Conservation (phyloP, 35 echinoderm and acorn worm genomes). For the Lytechinus variegatus region DNA sequence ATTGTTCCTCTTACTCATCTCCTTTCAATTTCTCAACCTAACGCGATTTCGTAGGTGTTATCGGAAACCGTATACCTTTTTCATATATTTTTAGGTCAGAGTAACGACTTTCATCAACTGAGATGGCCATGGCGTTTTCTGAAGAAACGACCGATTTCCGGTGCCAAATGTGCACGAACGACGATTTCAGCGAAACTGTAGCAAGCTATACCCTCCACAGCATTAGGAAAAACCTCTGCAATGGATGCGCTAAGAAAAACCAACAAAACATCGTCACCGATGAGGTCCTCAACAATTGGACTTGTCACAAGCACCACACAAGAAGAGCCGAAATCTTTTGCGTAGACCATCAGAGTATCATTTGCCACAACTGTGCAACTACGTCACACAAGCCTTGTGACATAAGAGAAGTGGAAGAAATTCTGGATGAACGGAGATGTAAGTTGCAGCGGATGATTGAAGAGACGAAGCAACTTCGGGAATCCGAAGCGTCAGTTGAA, state of each 20-base stretch:
- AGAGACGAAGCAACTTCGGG: background rate
- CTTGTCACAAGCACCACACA: background rate
- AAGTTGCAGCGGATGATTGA: background rate
- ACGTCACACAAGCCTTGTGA: background rate
- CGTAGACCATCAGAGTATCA: background rate
- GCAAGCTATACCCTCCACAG: background rate
- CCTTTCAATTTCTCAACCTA: background rate
- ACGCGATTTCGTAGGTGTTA: background rate
- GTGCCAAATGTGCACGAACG: background rate
- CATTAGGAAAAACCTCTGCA: background rate
- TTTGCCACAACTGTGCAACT: background rate
- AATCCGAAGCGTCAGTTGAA: background rate
- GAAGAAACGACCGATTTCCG: background rate
- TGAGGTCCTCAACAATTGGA: background rate
- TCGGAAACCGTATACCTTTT: background rate
- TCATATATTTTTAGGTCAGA: background rate
- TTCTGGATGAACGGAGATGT: background rate
- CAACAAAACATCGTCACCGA: background rate
- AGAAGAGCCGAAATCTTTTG: background rate
- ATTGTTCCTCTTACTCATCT: background rate
- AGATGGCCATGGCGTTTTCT: background rate
- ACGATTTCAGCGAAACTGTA: background rate
- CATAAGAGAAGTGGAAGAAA: background rate
- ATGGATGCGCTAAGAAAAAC: background rate
- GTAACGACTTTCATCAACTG: background rate